These are phyloP conservation scores for Cotesia vestalis DNA, from an alignment of 1,140 invertebrate species.

Conservation along the genomic window DNA sequence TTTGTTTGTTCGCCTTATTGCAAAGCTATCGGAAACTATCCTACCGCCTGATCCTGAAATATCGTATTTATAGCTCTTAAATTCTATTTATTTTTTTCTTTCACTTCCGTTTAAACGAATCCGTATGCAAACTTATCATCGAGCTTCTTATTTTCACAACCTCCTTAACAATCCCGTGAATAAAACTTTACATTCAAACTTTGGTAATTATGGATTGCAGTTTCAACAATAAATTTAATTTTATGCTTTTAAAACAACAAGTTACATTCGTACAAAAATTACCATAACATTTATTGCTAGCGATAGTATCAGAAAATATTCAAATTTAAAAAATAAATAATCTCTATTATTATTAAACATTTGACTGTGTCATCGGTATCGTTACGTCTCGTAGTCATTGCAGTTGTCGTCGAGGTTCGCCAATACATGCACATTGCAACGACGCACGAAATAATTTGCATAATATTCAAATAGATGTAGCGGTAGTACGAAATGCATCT, in stretches of 20 bases:
- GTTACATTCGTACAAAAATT: background rate
- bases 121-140: background rate
- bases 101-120: constrained; percentile 2
- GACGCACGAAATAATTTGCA: constrained; percentile 27
- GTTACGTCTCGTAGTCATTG: constrained; percentile 6
- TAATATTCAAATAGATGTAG: constrained; percentile 35
- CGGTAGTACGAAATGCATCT: constrained; percentile 29
- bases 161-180: too few species aligned
- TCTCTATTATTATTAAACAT: constrained; percentile 10
- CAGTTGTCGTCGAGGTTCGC: background rate
- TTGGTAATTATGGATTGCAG: too few species aligned
- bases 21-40: constrained; percentile 21
- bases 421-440: background rate
- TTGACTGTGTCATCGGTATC: background rate
- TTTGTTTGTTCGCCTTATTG: constrained; percentile 26
- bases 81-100: background rate
- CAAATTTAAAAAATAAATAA: background rate
- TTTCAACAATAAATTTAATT: too few species aligned
- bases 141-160: background rate
- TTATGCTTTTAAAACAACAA: too few species aligned
- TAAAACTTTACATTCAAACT: too few species aligned
- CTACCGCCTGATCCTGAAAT: constrained; percentile 25
- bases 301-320: too few species aligned
- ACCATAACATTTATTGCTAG: background rate
- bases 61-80: constrained; percentile 21